phyloP scores from a whole-genome alignment of 2,888 invertebrate genomes.

The Cheilosia grossa region DNA sequence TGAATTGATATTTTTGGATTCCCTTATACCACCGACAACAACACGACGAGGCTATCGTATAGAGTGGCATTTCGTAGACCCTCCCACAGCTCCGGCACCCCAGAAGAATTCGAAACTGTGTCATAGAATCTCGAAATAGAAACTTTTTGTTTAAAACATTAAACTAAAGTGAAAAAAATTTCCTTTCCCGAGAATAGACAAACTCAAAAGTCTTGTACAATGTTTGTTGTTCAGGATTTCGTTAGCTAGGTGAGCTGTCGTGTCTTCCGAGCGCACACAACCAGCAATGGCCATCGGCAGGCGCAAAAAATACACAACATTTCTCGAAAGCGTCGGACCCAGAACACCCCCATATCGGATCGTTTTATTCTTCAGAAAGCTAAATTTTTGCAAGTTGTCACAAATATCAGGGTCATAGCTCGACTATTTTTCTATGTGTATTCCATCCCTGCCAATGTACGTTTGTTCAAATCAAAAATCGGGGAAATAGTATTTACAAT shows the following conservation, averaged over 20 bases:
- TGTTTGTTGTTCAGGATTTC: conserved; percentile 6
- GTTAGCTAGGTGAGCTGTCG: conserved; percentile 27
- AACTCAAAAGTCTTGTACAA: conserved; percentile 12
- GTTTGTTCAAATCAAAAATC: conserved; percentile 38
- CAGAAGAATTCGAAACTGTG: conserved; percentile 79
- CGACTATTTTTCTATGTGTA: conserved; percentile 43
- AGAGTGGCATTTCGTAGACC: not conserved
- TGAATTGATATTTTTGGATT: conserved; percentile 63
- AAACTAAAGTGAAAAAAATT: conserved; percentile 38
- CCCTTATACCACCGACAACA: conserved; percentile 22
- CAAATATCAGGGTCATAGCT: conserved; percentile 63
- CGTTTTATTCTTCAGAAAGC: conserved; percentile 37
- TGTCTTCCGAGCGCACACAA: conserved; percentile 3
- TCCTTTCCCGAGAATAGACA: conserved; percentile 29
- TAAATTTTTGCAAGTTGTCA: conserved; percentile 63
- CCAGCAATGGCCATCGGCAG: conserved; percentile 17
- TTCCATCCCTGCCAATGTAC: conserved; percentile 33
- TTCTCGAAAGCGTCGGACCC: conserved; percentile 3
- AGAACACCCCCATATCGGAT: conserved; percentile 63
- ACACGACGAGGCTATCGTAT: conserved; percentile 15
- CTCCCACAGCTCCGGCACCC: conserved; percentile 57
- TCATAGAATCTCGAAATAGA: conserved; percentile 80
- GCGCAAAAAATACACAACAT: conserved; percentile 11
- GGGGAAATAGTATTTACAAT: conserved; percentile 54
- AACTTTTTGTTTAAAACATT: conserved; percentile 50